Evolutionary conservation across 2,888 invertebrate species (phyloP), one percentile per base, ranked within the genome.

Genomic region (Sarcophaga subvicina): DNA sequence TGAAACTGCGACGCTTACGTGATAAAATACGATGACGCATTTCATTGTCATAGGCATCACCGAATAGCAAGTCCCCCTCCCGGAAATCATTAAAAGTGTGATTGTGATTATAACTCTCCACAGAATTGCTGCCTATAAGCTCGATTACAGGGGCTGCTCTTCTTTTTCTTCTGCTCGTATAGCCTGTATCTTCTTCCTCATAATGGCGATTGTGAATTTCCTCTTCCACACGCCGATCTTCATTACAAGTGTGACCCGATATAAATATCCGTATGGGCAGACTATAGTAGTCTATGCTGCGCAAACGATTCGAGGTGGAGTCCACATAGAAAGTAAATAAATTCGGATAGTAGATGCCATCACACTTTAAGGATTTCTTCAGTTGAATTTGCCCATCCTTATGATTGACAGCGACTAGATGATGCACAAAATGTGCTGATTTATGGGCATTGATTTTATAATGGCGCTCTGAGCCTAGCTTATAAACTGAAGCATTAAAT

Each of bases 281-380:
- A 90, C 97, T 97, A 91, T 97, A 97, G 92, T 97, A 97, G 91
- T 97, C 97, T 87, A 97, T 96, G 89, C 96, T 96, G 70, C 96
- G 95, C 87, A 97, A 94, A 79, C 96, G 94, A 90, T 96, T 97
- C 87, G 97, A 97, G 75, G 96, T 96, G 59, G 98, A 98, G 92
- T 98, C 98, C 86, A 98, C 96, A 93, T 97, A 97, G 91, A 97
- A 95, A 4, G 97, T 97, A 92, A 98, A 97, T 80, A 98, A 94
- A 90, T 96, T 96, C 0, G 98, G 97, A 91, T 98, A 97, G 89
- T 96, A 96, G 54, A 97, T 94, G 87, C 97, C 97, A 90, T 97
- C 96, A 93, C 98, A 98, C 91, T 96, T 95, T 17, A 98, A 94
- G 79, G 95, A 94, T 90, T 96, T 96, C 88, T 95, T 95, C 60